These are phyloP conservation scores for Erpobdella octoculata DNA, from an alignment of 2,888 invertebrate genomes.

Conservation along the genomic window DNA sequence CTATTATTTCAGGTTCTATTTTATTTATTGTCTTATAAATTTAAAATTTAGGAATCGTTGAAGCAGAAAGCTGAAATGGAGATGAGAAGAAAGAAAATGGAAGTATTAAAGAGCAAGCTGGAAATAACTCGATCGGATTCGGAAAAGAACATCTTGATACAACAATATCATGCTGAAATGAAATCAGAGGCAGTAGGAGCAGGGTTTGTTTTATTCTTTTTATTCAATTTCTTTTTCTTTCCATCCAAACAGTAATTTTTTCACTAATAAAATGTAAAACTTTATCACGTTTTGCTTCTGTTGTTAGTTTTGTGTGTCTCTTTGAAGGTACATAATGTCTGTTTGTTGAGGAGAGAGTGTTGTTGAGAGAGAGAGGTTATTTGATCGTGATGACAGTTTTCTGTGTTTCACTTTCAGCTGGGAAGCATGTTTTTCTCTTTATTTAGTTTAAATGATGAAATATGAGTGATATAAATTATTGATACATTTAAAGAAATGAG, in stretches of 20 bases:
- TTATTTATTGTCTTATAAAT: neutral
- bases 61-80: slow-evolving; percentile 50
- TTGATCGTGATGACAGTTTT: too few species aligned
- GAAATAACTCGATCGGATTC: slow-evolving; percentile 5
- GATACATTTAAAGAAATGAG: too few species aligned
- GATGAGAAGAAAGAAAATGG: slow-evolving; percentile 46
- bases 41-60: slow-evolving; percentile 51
- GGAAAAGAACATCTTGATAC: neutral
- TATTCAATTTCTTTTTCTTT: too few species aligned
- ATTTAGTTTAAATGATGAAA: too few species aligned
- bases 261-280: too few species aligned
- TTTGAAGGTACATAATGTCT: neutral
- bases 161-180: neutral
- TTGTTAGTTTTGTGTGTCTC: neutral
- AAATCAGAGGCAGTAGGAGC: neutral
- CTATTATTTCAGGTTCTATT: neutral
- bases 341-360: too few species aligned
- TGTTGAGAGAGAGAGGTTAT: too few species aligned
- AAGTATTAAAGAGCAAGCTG: slow-evolving; percentile 37
- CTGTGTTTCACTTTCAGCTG: too few species aligned
- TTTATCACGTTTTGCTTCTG: too few species aligned
- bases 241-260: too few species aligned
- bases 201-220: neutral
- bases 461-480: too few species aligned
- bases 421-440: too few species aligned